These are phyloP conservation scores for Stenodema calcarata DNA, from an alignment of 2,888 invertebrate genomes.

Conservation along the genomic window DNA sequence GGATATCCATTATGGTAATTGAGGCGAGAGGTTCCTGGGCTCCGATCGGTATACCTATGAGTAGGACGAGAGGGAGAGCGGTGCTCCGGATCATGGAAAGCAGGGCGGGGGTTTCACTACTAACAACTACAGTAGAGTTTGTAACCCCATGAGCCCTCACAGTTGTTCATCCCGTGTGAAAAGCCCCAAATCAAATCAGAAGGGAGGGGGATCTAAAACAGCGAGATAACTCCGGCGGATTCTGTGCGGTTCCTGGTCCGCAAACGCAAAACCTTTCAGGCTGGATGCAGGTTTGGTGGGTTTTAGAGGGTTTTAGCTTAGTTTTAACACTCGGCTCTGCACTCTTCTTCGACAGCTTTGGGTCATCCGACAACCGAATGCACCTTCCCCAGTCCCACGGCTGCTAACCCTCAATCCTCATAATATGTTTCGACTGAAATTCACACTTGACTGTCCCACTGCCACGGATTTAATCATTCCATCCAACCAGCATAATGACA, in stretches of 20 bases:
- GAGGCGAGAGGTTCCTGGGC: not conserved
- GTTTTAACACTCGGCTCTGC: not conserved
- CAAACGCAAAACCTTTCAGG: slow-evolving; percentile 40
- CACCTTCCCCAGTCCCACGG: not conserved
- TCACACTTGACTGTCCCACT: not conserved
- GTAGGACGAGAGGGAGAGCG: not conserved
- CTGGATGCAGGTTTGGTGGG: not conserved
- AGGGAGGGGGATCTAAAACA: slow-evolving; percentile 11
- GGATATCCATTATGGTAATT: slow-evolving; percentile 41
- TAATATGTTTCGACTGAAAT: not conserved
- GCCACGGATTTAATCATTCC: not conserved
- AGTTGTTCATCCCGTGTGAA: not conserved
- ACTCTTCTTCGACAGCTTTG: not conserved
- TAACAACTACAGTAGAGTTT: slow-evolving; percentile 10
- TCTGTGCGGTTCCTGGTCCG: slow-evolving; percentile 12
- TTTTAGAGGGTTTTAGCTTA: slow-evolving; percentile 5
- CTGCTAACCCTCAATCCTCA: not conserved
- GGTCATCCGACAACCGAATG: not conserved
- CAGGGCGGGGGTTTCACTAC: not conserved
- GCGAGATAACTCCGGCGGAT: slow-evolving; percentile 7
- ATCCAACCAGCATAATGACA: too few species aligned
- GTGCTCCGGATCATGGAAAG: not conserved
- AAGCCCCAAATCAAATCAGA: slow-evolving; percentile 36
- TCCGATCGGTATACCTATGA: not conserved
- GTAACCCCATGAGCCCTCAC: not conserved